Evolutionary conservation across 2,888 invertebrate genomes (phyloP).

Genomic region (Mesoligia furuncula): DNA sequence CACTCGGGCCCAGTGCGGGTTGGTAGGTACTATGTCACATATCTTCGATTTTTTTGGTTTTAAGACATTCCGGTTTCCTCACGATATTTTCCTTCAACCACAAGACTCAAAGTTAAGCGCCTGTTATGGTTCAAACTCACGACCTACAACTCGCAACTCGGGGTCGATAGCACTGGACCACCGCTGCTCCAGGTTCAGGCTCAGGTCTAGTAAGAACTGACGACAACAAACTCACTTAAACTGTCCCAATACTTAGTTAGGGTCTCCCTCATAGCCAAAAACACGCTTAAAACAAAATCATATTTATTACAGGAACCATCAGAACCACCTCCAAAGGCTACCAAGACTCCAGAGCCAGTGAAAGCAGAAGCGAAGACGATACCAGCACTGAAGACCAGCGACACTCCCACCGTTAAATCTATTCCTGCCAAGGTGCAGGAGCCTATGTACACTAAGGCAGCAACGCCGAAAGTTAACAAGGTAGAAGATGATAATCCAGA

Average conservation of each 20-base stretch:
- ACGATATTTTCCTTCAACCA: too few species aligned
- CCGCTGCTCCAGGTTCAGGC: too few species aligned
- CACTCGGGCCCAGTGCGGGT: too few species aligned
- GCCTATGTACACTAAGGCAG: conserved; percentile 85
- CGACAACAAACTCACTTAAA: neutral
- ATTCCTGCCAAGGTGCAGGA: conserved; percentile 84
- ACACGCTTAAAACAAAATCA: neutral
- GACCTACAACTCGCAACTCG: too few species aligned
- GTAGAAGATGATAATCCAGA: conserved; percentile 58
- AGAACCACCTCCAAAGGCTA: conserved; percentile 75
- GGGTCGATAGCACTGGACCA: too few species aligned
- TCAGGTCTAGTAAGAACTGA: neutral
- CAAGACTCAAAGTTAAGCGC: too few species aligned
- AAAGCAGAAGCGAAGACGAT: conserved; percentile 84
- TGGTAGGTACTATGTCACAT: too few species aligned
- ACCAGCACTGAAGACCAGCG: conserved; percentile 80
- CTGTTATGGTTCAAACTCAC: too few species aligned
- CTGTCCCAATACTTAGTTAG: neutral
- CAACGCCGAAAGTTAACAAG: conserved; percentile 82
- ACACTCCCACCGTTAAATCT: conserved; percentile 80
- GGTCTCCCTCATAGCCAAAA: neutral
- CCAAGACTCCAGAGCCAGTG: conserved; percentile 76
- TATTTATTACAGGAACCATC: conserved; percentile 75
- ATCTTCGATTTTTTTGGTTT: too few species aligned
- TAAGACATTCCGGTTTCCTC: too few species aligned